Percentiles rank a stretch among this genome's conserved stretches.
These are phyloP conservation scores for Amorpha juglandis DNA, from an alignment of 2,888 invertebrate genomes.

Conservation along the genomic window DNA sequence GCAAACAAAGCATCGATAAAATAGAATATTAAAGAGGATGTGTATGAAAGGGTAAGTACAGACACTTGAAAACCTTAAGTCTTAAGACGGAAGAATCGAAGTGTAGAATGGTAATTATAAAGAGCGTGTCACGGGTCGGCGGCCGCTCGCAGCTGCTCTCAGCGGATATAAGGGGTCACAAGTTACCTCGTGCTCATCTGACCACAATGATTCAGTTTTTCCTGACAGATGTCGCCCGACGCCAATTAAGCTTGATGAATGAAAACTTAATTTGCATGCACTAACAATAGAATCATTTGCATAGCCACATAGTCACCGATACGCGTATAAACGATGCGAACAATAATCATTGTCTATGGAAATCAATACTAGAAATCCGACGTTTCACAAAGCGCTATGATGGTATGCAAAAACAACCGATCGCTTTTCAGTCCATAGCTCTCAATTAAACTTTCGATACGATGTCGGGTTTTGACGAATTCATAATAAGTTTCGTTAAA, in stretches of 20 bases:
- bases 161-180: conserved; percentile 79
- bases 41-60: not conserved
- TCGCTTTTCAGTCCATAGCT: conserved; percentile 43
- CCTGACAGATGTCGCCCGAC: conserved; percentile 77
- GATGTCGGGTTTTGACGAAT: conserved; percentile 69
- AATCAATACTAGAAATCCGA: conserved; percentile 78
- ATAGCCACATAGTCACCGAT: conserved; percentile 59
- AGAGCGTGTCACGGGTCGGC: conserved; percentile 61
- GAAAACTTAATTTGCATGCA: conserved; percentile 78
- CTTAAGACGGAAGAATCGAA: conserved; percentile 49
- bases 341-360: conserved; percentile 77
- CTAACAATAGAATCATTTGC: conserved; percentile 75
- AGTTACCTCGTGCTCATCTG: conserved; percentile 67
- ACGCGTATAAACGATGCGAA: conserved; percentile 54
- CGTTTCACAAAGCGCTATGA: conserved; percentile 58
- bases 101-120: conserved; percentile 66
- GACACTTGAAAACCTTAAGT: conserved; percentile 36
- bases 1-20: not conserved
- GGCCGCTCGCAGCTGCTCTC: conserved; percentile 64
- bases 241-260: conserved; percentile 76
- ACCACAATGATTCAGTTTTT: conserved; percentile 80
- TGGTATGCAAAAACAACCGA: conserved; percentile 50
- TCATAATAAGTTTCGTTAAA: conserved; percentile 64
- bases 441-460: conserved; percentile 65
- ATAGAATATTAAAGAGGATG: conserved; percentile 3